Evolutionary conservation across 2,888 invertebrate species (phyloP), one percentile per base, ranked within the genome.

Genomic region (Seira musarum): DNA sequence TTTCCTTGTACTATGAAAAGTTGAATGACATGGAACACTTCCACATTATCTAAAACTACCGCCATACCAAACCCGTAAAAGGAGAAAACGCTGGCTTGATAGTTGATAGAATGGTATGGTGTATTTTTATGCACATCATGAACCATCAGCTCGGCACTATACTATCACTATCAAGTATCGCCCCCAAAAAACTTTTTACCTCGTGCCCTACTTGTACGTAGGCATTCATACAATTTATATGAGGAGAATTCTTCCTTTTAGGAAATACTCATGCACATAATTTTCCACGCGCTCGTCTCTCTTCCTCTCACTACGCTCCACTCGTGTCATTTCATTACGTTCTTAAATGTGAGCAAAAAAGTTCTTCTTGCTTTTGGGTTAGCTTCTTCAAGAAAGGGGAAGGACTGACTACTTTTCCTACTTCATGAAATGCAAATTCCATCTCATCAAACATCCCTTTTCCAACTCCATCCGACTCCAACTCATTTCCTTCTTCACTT

Each of bases 401-500:
- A n/a, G n/a, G n/a, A n/a, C n/a, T n/a, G n/a, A n/a, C n/a, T n/a
- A n/a, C n/a, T n/a, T n/a, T 40, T 40, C 13, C 40, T 40, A 8
- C 40, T 40, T 40, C 13, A 3, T 30, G 67, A 63, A 78, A 78
- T 78, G 78, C 72, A 78, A 78, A 78, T 78, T 78, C 72, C 67
- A 78, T 78, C 66, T 67, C 70, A 46, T 71, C 60, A 71, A 60
- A 71, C 64, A 53, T 35, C 64, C 57, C 49, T 75, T 64, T 46
- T 46, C 72, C 17, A 17, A 53, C 13, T 57, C 57, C 19, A 19
- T 69, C 40, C 17, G 5, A 15, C 3, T 10, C 15, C 17, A 57
- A 5, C 57, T 57, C 57, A 57, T 57, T 57, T 57, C 57, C 57
- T 57, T n/a, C 17, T 57, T 57, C 57, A 57, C 17, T 57, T 57